Evolutionary conservation across 1,140 invertebrate genomes (phyloP).

Genomic region (Lucilia cuprina): DNA sequence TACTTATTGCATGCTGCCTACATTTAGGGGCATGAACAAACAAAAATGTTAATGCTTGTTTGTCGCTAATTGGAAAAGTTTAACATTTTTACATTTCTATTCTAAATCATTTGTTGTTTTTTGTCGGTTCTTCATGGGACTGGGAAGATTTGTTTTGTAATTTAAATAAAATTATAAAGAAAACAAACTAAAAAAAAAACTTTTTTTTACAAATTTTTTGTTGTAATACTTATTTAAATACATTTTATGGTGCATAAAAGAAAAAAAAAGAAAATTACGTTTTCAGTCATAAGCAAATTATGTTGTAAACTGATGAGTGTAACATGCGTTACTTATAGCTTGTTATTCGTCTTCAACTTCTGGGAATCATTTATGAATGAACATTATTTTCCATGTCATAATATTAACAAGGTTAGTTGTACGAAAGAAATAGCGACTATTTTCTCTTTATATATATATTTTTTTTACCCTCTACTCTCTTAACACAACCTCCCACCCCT

Average conservation of each 20-base stretch:
- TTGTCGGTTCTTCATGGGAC: too few relatives aligned
- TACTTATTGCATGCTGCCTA: neutral
- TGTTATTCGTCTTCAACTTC: neutral
- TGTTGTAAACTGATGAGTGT: neutral
- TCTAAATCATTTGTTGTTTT: neutral
- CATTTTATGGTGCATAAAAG: neutral
- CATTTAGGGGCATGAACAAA: neutral
- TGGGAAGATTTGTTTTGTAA: too few relatives aligned
- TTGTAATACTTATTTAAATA: neutral
- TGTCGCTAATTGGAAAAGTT: conserved; percentile 21
- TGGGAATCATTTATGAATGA: neutral
- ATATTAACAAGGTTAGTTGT: neutral
- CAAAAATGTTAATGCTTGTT: neutral
- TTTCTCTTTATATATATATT: neutral
- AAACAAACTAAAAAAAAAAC: neutral
- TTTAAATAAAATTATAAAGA: neutral
- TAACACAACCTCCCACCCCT: neutral
- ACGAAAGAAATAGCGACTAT: neutral
- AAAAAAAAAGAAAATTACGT: neutral
- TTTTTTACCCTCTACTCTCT: neutral
- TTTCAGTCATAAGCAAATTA: neutral
- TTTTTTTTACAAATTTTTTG: neutral
- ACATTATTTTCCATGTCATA: neutral
- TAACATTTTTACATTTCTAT: neutral
- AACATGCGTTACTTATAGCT: neutral